Base-by-base conservation (phyloP, 2,888 invertebrate species). In the Agrochola litura region DNA sequence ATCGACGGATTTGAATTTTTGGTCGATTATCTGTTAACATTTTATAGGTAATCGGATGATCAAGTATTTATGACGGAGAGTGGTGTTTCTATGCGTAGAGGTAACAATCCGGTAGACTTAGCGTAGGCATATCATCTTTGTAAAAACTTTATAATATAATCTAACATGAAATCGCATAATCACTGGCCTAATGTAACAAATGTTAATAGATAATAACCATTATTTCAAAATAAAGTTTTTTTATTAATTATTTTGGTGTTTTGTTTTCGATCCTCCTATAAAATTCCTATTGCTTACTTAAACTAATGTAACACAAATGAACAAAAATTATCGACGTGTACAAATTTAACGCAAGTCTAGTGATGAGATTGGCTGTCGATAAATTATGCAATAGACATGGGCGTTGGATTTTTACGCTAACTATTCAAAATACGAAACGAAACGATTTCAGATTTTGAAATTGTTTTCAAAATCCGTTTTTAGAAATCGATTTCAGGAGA, bases 201-300 rank as follows among this genome's bases (percentile, higher is more conserved):
- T 95, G 96, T 96, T 96, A 96, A 96, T 96, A 96, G 96, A 95
- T 96, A 96, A 96, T 96, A 96, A 96, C 96, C 96, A 96, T 93
- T 94, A 94, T 93, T 96, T 95, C 95, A 95, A 96, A 96, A 95
- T 96, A 96, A 96, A 96, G 94, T 92, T 96, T 96, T 95, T 95
- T 92, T 90, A 91, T 92, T 91, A 92, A 89, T 91, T 76, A 88
- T 81, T 77, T 78, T 79, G 60, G 49, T 81, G 86, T 91, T 89
- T 88, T 78, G 67, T 84, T 82, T 79, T n/a, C 22, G 10, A 25
- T 58, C n/a, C 5, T 75, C 58, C 63, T 71, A 1, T 37, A 22
- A 12, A 37, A 22, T 8, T 22, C 16, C 37, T 52, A 16, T 41
- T 30, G 30, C 30, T 30, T 12, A 37, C 37, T 37, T 37, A 37